phyloP scores from a whole-genome alignment of 2,888 invertebrate genomes.

The Argyresthia goedartella region DNA sequence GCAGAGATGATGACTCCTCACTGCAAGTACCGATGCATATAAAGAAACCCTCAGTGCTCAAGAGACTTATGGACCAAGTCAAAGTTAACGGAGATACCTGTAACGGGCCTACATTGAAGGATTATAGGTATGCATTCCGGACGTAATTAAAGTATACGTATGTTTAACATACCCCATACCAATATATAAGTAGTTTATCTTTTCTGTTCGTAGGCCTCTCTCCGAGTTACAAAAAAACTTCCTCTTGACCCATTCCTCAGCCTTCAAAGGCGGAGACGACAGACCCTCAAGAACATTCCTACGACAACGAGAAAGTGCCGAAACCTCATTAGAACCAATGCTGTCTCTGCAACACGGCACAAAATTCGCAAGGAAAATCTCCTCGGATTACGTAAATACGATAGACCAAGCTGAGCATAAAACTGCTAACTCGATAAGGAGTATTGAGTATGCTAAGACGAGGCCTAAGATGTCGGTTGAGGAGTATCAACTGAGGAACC shows the following conservation, averaged over 20 bases:
- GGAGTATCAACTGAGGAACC: conserved; percentile 39
- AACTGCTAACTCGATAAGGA: conserved; percentile 30
- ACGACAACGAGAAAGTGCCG: conserved; percentile 10
- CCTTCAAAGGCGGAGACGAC: no score
- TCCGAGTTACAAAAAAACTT: not conserved
- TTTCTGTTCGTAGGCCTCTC: not conserved
- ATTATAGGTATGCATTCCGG: conserved; percentile 28
- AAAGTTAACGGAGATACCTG: conserved; percentile 15
- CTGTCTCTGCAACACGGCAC: conserved; percentile 39
- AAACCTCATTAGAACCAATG: conserved; percentile 25
- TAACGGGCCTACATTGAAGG: conserved; percentile 38
- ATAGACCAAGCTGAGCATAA: conserved; percentile 32
- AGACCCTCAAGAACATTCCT: not conserved
- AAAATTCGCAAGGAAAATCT: conserved; percentile 37
- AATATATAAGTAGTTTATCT: not conserved
- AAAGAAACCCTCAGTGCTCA: conserved; percentile 27
- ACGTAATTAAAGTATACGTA: no score
- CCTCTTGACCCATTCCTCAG: no score
- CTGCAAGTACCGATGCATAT: no score
- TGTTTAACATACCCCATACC: no score
- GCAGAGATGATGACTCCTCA: conserved; percentile 10
- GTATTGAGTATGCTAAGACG: conserved; percentile 36
- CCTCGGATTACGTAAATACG: conserved; percentile 47
- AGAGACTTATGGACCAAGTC: conserved; percentile 31
- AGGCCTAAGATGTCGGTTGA: conserved; percentile 38